Conservation (phyloP, 2,113 vertebrate species). For the Neolamprologus devosi region DNA sequence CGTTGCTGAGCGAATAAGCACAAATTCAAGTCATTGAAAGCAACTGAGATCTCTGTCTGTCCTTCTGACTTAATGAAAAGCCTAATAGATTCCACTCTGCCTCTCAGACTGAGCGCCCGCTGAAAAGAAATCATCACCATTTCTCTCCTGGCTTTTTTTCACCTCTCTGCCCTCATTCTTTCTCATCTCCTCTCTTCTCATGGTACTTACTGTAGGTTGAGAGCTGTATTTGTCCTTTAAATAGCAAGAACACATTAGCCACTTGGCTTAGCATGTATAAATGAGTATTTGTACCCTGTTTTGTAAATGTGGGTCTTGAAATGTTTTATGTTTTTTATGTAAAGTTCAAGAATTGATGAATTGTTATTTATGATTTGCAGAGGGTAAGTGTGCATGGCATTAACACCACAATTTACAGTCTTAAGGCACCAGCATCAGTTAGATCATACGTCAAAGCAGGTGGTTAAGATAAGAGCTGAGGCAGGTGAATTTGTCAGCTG, state of each 20-base stretch:
- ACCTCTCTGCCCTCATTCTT: not conserved
- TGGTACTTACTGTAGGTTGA: not conserved
- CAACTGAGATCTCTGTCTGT: not conserved
- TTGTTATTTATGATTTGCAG: not conserved
- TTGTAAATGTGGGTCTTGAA: not conserved
- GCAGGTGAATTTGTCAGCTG: not conserved
- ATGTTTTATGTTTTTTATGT: not conserved
- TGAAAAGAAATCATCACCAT: constrained; percentile 8
- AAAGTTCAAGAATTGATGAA: not conserved
- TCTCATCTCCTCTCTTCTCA: not conserved
- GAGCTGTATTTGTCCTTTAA: not conserved
- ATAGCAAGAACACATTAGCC: not conserved
- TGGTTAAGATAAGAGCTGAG: not conserved
- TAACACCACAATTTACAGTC: not conserved
- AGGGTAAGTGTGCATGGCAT: not conserved
- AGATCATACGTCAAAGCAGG: not conserved
- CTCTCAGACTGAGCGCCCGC: not conserved
- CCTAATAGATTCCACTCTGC: constrained; percentile 4
- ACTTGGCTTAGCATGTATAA: not conserved
- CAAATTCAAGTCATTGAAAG: not conserved
- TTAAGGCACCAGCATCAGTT: not conserved
- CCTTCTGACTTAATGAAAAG: constrained; percentile 13
- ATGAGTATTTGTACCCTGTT: not conserved
- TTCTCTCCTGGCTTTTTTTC: not conserved
- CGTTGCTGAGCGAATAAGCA: not conserved